Evolutionary conservation across 1,140 invertebrate genomes (phyloP), one percentile per base, ranked within the genome.

Genomic region (Anastatus disparis): DNA sequence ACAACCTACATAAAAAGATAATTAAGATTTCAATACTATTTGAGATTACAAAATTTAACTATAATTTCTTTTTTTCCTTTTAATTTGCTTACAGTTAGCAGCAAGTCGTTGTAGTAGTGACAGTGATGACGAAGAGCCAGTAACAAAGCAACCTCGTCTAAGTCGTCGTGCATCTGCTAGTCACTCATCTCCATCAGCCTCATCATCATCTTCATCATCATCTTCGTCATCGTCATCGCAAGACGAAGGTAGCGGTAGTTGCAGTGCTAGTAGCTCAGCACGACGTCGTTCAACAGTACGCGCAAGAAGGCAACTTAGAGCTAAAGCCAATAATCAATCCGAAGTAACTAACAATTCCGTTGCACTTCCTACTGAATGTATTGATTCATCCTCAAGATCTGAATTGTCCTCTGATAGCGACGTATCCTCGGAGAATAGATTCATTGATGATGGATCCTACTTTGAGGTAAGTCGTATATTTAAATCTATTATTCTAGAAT

Each of bases 111-210:
- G 78, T 67, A 80, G 77, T 71, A 80, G 77, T 72, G 77, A 78
- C 72, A 77, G 77, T 53, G 89, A 90, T 73, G 90, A 89, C 79
- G 90, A 92, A 82, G 91, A 91, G 77, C 91, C 91, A 35, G 89
- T 90, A 40, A 86, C 87, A 69, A 92, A 92, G 77, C 89, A 90
- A 70, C 89, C 89, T n/a, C 83, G 90, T 27, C 84, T 91, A 29
- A 71, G 62, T n/a, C 70, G 62, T 6, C 62, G 55, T 12, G n/a
- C 22, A 1, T 65, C 62, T 8, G 15, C 15, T 1, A 31, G 22
- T 2, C n/a, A 20, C 0, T n/a, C 35, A 4, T 22, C 46, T 3
- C 9, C n/a, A 24, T n/a, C 35, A 3, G 20, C 17, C 12, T 52
- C 67, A 10, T 53, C 46, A 12, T 42, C 67, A 2, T 55, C 52